Evolutionary conservation across 2,888 invertebrate genomes (phyloP), one percentile per base, ranked within the genome.

Genomic region (Trisateles emortualis): DNA sequence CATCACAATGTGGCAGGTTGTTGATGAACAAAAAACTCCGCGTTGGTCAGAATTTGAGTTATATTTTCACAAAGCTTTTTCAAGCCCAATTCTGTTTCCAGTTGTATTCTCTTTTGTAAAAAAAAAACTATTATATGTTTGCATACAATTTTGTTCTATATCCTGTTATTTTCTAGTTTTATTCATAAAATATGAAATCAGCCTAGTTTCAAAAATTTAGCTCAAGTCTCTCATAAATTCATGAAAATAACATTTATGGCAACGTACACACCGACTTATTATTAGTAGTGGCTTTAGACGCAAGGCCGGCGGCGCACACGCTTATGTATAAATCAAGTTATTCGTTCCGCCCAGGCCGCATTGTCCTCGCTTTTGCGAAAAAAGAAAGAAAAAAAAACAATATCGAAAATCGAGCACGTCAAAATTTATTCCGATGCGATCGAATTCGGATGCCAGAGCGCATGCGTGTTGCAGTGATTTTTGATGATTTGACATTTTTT

Each of bases 261-360:
- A 48, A 56, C 60, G 53, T 58, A 66, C 52, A 39, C 46, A 52
- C 56, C 36, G 39, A 59, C 66, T 71, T 68, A 63, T 69, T 71
- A 61, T 70, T 72, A 67, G 68, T 73, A 72, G 72, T 47, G 49
- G 48, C 65, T 63, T 56, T 56, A 52, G 51, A 56, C 52, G 59
- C 79, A 81, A 79, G 69, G 78, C 79, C 79, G 71, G 74, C 77
- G 78, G 83, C 79, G 70, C 59, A 81, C 82, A 83, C 77, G 80
- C 74, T 68, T 83, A 84, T 83, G 83, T 86, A 86, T 88, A 87
- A 87, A 89, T 86, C 87, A 88, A 84, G 82, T 84, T 87, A 88
- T 90, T 87, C 89, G 89, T 85, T 88, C 85, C 87, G 87, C 86
- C 81, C 81, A 78, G 78, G 79, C 83, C 74, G 80, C 87, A 88